A percentile compares a stretch with the other conserved stretches of the same genome.
Conservation (phyloP, 2,113 vertebrate species). For the Centropristis striata region DNA sequence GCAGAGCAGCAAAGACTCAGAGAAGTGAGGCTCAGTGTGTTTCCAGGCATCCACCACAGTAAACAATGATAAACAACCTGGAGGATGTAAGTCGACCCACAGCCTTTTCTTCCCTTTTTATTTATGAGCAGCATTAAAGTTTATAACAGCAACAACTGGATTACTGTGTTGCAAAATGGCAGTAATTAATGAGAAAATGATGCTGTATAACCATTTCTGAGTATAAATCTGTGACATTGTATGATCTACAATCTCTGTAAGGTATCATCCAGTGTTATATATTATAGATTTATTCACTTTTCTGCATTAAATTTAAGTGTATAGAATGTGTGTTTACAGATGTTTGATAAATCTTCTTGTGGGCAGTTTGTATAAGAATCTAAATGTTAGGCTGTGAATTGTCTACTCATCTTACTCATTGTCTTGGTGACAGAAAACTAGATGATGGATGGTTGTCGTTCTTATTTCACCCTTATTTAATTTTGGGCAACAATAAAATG, state of each 20-base stretch:
- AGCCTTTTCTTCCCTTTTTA: neutral
- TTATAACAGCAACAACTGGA: neutral
- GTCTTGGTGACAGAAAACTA: neutral
- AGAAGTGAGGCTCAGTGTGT: conserved; percentile 52
- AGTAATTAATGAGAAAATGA: too few relatives aligned
- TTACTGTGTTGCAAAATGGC: too few relatives aligned
- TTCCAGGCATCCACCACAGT: conserved; percentile 39
- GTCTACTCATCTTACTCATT: too few relatives aligned
- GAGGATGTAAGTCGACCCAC: too few relatives aligned
- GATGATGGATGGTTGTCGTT: neutral
- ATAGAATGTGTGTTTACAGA: too few relatives aligned
- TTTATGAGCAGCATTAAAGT: neutral
- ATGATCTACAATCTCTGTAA: too few relatives aligned
- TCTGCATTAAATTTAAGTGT: too few relatives aligned
- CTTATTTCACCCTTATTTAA: neutral
- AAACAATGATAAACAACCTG: neutral
- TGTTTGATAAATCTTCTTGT: neutral
- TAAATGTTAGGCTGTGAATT: neutral
- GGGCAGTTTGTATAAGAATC: neutral
- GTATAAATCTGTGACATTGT: too few relatives aligned
- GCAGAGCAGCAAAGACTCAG: conserved; percentile 29
- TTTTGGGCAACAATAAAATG: neutral
- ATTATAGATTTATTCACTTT: too few relatives aligned
- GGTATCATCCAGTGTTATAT: too few relatives aligned
- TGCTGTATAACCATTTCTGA: too few relatives aligned